phyloP scores from a whole-genome alignment of 2,113 vertebrate genomes.

The Istiophorus platypterus region DNA sequence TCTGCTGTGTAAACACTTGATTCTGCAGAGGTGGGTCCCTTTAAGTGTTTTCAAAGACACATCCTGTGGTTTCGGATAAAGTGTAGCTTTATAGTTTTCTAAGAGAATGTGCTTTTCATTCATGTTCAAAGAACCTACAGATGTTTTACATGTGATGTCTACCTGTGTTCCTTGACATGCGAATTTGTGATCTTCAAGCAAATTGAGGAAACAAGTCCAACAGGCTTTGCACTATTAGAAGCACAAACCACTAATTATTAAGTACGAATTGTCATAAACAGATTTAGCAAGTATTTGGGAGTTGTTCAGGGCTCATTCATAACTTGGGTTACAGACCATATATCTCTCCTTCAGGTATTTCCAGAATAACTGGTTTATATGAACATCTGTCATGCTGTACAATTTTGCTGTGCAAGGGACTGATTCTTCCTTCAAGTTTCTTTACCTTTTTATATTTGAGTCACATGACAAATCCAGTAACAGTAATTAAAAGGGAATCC shows the following conservation, averaged over 20 bases:
- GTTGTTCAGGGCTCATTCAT: conserved; percentile 43
- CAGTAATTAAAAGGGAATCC: conserved; percentile 61
- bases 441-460: conserved; percentile 34
- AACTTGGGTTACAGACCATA: conserved; percentile 20
- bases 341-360: conserved; percentile 31
- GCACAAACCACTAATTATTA: conserved; percentile 54
- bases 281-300: background rate
- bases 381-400: conserved; percentile 13
- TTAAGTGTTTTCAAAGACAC: conserved; percentile 26
- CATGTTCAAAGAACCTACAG: conserved; percentile 31
- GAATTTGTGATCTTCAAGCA: conserved; percentile 9
- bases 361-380: conserved; percentile 40
- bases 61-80: conserved; percentile 37
- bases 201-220: conserved; percentile 29
- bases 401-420: conserved; percentile 26
- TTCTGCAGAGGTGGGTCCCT: background rate
- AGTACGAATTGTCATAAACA: conserved; percentile 4
- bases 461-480: background rate
- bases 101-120: conserved; percentile 44
- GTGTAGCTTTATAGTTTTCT: conserved; percentile 52
- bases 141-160: conserved; percentile 30
- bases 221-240: conserved; percentile 59
- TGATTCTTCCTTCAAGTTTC: background rate
- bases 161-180: background rate
- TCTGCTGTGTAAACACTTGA: conserved; percentile 2